These are phyloP conservation scores for Lepidurus arcticus DNA, from an alignment of 1,140 invertebrate species.

Conservation along the genomic window DNA sequence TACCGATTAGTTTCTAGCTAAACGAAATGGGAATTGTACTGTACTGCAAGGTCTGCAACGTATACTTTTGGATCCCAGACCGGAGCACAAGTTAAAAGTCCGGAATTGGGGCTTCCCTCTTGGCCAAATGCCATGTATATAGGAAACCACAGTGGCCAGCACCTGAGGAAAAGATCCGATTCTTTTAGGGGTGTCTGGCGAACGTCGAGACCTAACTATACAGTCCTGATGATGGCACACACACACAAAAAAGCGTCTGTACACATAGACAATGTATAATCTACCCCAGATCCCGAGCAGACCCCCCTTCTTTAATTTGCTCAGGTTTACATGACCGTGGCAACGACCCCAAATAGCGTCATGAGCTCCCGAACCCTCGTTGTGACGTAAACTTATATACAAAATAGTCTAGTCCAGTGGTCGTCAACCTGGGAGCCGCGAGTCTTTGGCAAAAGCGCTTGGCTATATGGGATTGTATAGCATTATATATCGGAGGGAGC, in stretches of 20 bases:
- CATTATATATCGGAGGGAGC: too few species aligned
- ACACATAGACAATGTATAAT: conserved; percentile 1
- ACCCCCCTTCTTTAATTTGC: not conserved
- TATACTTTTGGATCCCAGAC: not conserved
- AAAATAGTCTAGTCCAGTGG: too few species aligned
- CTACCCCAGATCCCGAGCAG: not conserved
- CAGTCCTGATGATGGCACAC: not conserved
- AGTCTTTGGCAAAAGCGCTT: too few species aligned
- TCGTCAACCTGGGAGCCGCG: too few species aligned
- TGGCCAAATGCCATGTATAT: not conserved
- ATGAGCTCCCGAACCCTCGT: not conserved
- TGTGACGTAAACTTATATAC: too few species aligned
- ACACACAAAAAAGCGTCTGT: conserved; percentile 1
- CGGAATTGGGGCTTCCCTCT: not conserved
- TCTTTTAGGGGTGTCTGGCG: not conserved
- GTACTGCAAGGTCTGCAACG: not conserved
- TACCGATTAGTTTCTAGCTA: too few species aligned
- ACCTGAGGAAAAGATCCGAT: not conserved
- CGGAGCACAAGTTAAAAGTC: not conserved
- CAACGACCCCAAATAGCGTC: not conserved
- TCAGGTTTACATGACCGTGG: conserved; percentile 1
- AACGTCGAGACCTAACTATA: not conserved
- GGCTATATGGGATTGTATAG: too few species aligned
- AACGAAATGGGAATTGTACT: not conserved
- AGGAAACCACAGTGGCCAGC: not conserved